phyloP scores from a whole-genome alignment of 2,888 invertebrate genomes.

The Conchocele bisecta region DNA sequence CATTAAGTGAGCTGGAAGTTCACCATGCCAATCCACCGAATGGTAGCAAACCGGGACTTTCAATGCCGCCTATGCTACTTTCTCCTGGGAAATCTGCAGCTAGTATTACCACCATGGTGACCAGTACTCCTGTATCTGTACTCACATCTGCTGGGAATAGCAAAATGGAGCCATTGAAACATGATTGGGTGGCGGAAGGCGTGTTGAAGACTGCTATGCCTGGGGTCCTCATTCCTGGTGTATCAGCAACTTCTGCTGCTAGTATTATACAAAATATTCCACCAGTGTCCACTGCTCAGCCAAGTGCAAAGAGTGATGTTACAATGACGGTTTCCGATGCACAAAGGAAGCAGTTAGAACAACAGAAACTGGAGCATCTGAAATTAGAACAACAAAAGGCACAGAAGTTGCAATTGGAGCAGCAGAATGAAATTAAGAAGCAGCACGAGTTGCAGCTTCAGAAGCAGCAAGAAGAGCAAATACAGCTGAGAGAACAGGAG shows the following conservation, averaged over 20 bases:
- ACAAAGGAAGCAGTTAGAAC: neutral
- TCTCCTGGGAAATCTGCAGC: no score
- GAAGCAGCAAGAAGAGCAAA: constrained; percentile 36
- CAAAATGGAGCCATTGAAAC: constrained; percentile 11
- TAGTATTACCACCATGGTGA: no score
- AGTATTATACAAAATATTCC: constrained; percentile 35
- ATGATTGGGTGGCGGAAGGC: constrained; percentile 19
- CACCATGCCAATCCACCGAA: neutral
- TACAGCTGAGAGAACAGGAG: constrained; percentile 39
- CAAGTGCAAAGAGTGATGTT: neutral
- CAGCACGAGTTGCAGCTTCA: constrained; percentile 23
- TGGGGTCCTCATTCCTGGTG: constrained; percentile 43
- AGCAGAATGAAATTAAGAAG: constrained; percentile 34
- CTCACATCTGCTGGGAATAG: constrained; percentile 35
- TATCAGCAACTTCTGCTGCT: constrained; percentile 34
- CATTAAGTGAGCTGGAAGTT: constrained; percentile 1
- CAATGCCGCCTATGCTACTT: neutral
- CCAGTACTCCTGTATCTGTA: neutral
- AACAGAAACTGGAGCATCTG: constrained; percentile 22
- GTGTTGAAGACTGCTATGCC: constrained; percentile 33
- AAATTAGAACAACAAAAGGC: constrained; percentile 31
- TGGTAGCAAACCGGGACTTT: neutral
- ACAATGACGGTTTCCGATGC: neutral
- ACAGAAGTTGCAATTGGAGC: constrained; percentile 24
- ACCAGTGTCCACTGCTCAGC: constrained; percentile 17